Evolutionary conservation across 2,797 vertebrate species (phyloP).

Genomic region (Apogon hyalosoma): DNA sequence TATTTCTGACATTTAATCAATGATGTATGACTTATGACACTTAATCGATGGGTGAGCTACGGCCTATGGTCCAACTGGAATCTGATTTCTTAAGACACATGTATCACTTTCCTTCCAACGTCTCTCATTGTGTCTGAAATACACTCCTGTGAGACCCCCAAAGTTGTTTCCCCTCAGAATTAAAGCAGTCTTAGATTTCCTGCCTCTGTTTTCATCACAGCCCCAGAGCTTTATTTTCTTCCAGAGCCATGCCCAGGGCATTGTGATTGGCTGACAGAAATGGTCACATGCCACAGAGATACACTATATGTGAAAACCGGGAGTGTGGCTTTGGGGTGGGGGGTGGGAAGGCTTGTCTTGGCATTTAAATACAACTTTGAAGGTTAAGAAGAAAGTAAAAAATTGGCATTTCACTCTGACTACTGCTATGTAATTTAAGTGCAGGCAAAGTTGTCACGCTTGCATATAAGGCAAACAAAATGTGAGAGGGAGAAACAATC

Average conservation of each 20-base stretch:
- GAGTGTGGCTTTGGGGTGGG: constrained; percentile 40
- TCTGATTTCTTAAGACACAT: background rate
- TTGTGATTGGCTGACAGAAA: constrained; percentile 68
- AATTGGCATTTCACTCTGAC: constrained; percentile 40
- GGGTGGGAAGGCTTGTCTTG: constrained; percentile 30
- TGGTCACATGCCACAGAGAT: constrained; percentile 82
- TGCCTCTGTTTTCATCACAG: constrained; percentile 54
- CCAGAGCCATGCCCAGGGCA: constrained; percentile 51
- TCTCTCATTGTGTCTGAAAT: background rate
- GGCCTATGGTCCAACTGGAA: background rate
- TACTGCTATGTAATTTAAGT: constrained; percentile 47
- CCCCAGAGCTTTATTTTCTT: constrained; percentile 50
- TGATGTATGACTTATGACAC: background rate
- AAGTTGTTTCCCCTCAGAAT: constrained; percentile 19
- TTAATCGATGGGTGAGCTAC: background rate
- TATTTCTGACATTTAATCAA: constrained; percentile 2
- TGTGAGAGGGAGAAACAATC: constrained; percentile 19
- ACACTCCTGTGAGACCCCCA: background rate
- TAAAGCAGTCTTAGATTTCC: constrained; percentile 30
- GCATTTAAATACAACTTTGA: constrained; percentile 71
- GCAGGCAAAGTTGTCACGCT: constrained; percentile 29
- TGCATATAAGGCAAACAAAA: constrained; percentile 39
- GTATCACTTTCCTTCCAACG: background rate
- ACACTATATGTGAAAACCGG: constrained; percentile 54
- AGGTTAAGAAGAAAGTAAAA: constrained; percentile 44